These are phyloP conservation scores for Trichacis sp. DNA, from an alignment of 2,888 invertebrate genomes.

Conservation along the genomic window DNA sequence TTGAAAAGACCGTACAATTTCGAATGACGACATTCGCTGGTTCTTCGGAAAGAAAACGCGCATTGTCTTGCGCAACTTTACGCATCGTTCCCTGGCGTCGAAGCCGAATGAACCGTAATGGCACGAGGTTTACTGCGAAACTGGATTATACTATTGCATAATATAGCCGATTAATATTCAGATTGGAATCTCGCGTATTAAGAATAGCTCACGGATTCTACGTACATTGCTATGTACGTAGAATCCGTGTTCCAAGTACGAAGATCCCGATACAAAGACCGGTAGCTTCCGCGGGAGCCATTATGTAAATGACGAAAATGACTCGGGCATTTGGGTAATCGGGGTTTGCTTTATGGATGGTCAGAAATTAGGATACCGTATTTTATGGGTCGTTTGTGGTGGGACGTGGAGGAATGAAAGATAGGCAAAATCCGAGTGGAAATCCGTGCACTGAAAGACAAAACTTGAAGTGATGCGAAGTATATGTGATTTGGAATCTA, in stretches of 20 bases:
- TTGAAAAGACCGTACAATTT: background rate
- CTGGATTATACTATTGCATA: conserved; percentile 34
- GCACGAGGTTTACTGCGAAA: conserved; percentile 22
- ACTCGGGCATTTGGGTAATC: background rate
- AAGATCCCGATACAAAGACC: conserved; percentile 16
- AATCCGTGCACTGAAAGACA: too few relatives aligned
- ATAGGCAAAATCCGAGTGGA: too few relatives aligned
- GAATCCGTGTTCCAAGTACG: conserved; percentile 15
- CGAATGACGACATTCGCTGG: conserved; percentile 11
- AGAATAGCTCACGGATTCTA: conserved; percentile 21
- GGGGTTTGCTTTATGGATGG: background rate
- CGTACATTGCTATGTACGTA: too few relatives aligned
- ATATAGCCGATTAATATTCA: conserved; percentile 32
- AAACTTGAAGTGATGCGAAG: too few relatives aligned
- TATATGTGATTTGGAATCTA: too few relatives aligned
- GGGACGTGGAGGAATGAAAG: too few relatives aligned
- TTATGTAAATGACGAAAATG: conserved; percentile 31
- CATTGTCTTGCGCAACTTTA: conserved; percentile 36
- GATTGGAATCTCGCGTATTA: conserved; percentile 24
- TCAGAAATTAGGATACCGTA: background rate
- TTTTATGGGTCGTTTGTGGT: too few relatives aligned
- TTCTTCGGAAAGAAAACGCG: conserved; percentile 24
- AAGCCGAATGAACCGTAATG: conserved; percentile 23
- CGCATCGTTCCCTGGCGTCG: conserved; percentile 27
- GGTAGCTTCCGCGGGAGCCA: conserved; percentile 13